Evolutionary conservation across 2,888 invertebrate genomes (phyloP).

Genomic region (Meandrusa payeni): DNA sequence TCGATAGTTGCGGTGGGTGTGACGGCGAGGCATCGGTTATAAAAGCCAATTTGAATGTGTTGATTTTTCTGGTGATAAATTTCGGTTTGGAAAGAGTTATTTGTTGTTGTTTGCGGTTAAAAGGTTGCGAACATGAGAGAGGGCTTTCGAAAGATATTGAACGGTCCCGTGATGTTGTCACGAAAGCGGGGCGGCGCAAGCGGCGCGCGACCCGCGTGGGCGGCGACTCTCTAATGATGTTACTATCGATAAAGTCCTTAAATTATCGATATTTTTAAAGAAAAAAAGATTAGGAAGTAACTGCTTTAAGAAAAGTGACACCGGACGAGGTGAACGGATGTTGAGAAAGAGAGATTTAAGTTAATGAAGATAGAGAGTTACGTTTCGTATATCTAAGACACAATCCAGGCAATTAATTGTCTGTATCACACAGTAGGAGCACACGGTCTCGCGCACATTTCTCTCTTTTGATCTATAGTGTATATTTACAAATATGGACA

Average conservation of each 20-base stretch:
- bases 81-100: slow-evolving; percentile 23
- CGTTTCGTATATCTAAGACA: too few relatives aligned
- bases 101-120: slow-evolving; percentile 36
- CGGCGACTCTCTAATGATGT: slow-evolving; percentile 48
- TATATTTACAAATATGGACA: too few relatives aligned
- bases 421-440: too few relatives aligned
- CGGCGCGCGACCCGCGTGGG: slow-evolving; percentile 74
- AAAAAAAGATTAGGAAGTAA: too few relatives aligned
- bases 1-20: slow-evolving; percentile 41
- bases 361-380: too few relatives aligned
- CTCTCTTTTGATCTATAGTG: too few relatives aligned
- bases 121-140: slow-evolving; percentile 59
- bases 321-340: too few relatives aligned
- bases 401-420: too few relatives aligned
- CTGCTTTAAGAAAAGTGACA: too few relatives aligned
- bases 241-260: slow-evolving; percentile 31
- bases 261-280: slow-evolving; percentile 23
- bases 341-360: too few relatives aligned
- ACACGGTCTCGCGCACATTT: too few relatives aligned
- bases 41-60: slow-evolving; percentile 34
- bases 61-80: slow-evolving; percentile 36
- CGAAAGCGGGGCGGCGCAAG: slow-evolving; percentile 65
- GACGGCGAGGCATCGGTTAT: slow-evolving; percentile 30
- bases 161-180: slow-evolving; percentile 71
- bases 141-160: slow-evolving; percentile 71